Evolutionary conservation across 53 echinoderm and acorn worm genomes (phyloP).

Genomic region (Patiria pectinifera): DNA sequence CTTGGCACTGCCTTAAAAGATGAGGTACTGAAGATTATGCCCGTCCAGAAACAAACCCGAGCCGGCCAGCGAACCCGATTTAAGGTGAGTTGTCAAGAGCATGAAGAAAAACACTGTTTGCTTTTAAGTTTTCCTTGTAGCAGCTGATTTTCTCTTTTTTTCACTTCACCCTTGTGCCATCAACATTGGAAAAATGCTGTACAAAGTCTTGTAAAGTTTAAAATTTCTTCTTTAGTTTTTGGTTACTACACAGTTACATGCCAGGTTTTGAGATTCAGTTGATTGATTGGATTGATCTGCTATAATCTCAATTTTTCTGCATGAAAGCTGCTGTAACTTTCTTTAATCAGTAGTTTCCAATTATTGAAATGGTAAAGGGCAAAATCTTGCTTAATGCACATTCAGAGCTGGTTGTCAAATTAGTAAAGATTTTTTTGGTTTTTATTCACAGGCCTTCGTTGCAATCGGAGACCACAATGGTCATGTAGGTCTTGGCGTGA

Average conservation of each 20-base stretch:
- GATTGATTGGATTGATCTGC: no score
- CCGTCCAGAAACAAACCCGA: slow-evolving; percentile 99
- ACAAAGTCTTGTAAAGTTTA: no score
- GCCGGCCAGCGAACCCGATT: slow-evolving; percentile 98
- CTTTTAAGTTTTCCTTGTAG: not conserved
- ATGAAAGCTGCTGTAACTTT: no score
- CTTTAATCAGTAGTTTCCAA: no score
- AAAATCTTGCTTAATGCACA: not conserved
- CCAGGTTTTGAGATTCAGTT: no score
- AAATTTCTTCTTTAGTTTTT: no score
- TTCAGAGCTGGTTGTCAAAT: not conserved
- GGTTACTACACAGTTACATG: no score
- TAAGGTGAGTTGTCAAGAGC: slow-evolving; percentile 66
- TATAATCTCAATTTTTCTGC: no score
- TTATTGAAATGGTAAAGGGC: not conserved
- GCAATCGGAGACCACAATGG: slow-evolving; percentile 97
- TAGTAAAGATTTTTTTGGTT: not conserved
- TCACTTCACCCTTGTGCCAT: not conserved
- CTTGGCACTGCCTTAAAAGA: slow-evolving; percentile 94
- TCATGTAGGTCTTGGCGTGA: slow-evolving; percentile 97
- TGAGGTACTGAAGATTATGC: slow-evolving; percentile 99
- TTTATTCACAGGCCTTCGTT: slow-evolving; percentile 85
- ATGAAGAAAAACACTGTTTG: no score
- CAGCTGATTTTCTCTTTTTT: not conserved
- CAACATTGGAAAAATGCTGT: no score